A percentile compares a stretch with the other conserved stretches of the same genome.
Conservation (phyloP, 2,113 vertebrate species). For the Nycticryphes semicollaris region DNA sequence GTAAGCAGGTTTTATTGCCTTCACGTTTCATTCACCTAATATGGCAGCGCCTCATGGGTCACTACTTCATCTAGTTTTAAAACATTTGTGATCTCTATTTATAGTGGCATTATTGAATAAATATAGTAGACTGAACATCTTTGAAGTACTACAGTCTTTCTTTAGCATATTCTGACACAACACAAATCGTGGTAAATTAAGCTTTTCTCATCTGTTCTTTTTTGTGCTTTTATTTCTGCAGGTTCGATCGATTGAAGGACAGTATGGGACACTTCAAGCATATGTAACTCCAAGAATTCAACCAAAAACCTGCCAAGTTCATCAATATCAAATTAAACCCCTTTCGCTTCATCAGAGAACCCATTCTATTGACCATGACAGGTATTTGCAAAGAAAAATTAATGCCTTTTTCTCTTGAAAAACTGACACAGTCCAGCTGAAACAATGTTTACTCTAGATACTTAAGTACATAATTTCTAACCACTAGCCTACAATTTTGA, state of each 20-base stretch:
- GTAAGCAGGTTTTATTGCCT: not conserved
- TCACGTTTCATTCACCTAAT: not conserved
- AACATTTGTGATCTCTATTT: not conserved
- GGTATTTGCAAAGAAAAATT: conserved; percentile 72
- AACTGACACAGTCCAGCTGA: not conserved
- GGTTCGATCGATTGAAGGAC: conserved; percentile 97
- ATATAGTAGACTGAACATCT: not conserved
- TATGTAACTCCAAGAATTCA: conserved; percentile 95
- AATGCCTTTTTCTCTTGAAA: not conserved
- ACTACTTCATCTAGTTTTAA: not conserved
- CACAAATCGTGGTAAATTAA: not conserved
- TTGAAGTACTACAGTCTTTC: not conserved
- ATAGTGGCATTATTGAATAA: not conserved
- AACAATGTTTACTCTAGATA: not conserved
- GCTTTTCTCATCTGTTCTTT: not conserved
- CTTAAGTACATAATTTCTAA: not conserved
- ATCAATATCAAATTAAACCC: conserved; percentile 93
- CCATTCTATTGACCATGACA: conserved; percentile 85
- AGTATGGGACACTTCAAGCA: conserved; percentile 92
- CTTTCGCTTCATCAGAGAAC: conserved; percentile 95
- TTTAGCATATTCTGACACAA: not conserved
- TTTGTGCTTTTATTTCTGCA: conserved; percentile 37
- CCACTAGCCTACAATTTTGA: not conserved
- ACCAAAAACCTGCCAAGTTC: conserved; percentile 94
- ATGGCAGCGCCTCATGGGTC: not conserved